Percentiles rank a stretch among this genome's conserved stretches.
Conservation (phyloP, 2,888 invertebrate genomes). For the Agrotis segetum region DNA sequence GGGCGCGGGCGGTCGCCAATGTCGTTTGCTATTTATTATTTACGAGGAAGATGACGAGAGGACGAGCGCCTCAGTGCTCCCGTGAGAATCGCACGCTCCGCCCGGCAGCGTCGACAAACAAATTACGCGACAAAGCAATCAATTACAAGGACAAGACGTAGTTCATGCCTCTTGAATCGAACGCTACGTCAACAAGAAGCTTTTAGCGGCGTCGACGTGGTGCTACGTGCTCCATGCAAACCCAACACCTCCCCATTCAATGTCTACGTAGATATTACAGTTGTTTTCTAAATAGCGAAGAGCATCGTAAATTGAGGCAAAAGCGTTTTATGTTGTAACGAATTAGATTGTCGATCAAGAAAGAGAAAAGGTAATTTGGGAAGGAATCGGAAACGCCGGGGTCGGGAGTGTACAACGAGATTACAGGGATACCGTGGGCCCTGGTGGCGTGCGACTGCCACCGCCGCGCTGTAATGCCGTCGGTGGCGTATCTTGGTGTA, state of each 20-base stretch:
- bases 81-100: conserved; percentile 81
- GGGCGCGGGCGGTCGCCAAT: conserved; percentile 42
- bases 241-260: conserved; percentile 77
- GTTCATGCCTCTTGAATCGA: conserved; percentile 86
- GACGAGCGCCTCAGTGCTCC: conserved; percentile 80
- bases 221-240: conserved; percentile 81
- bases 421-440: conserved; percentile 84
- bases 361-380: conserved; percentile 85
- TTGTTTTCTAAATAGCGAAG: conserved; percentile 76
- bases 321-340: conserved; percentile 80
- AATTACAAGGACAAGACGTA: conserved; percentile 89
- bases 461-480: conserved; percentile 69
- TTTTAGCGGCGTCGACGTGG: conserved; percentile 85
- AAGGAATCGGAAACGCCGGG: conserved; percentile 85
- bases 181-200: conserved; percentile 90
- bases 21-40: conserved; percentile 85
- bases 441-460: conserved; percentile 78
- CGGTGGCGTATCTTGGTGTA: conserved; percentile 85
- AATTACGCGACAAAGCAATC: conserved; percentile 91
- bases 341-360: conserved; percentile 86
- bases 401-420: conserved; percentile 86
- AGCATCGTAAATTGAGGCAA: conserved; percentile 75
- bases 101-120: conserved; percentile 84
- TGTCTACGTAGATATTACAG: conserved; percentile 69
- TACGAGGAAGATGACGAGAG: conserved; percentile 85